Conservation (phyloP, 2,888 invertebrate genomes). For the Chirona hameri region DNA sequence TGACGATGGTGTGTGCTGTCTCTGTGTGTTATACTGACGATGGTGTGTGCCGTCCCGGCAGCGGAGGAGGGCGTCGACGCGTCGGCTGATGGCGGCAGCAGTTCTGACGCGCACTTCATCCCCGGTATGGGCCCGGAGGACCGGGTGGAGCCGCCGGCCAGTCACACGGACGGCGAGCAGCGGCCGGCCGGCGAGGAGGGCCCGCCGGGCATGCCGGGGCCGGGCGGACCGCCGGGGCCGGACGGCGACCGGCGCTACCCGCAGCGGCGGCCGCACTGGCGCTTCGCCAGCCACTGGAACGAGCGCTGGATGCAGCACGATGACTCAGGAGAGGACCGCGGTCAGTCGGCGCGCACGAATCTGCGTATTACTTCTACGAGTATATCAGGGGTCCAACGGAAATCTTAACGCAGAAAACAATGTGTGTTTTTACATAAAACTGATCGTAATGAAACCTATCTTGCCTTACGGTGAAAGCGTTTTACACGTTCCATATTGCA, state of each 20-base stretch:
- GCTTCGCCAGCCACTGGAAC: constrained; percentile 28
- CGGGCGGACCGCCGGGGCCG: not conserved
- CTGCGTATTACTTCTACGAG: too few species aligned
- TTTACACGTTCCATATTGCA: too few species aligned
- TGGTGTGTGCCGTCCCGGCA: too few species aligned
- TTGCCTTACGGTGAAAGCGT: too few species aligned
- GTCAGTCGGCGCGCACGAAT: constrained; percentile 52
- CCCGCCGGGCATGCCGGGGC: not conserved
- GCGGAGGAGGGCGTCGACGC: constrained; percentile 32
- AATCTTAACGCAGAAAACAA: too few species aligned
- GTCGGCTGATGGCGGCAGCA: not conserved
- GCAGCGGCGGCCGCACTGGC: constrained; percentile 41
- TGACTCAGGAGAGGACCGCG: constrained; percentile 49
- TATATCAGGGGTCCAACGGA: too few species aligned
- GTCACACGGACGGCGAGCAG: constrained; percentile 69
- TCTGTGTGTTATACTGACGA: too few species aligned
- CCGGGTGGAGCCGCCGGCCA: constrained; percentile 72
- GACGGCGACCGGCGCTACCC: not conserved
- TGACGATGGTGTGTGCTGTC: too few species aligned
- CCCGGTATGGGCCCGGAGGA: constrained; percentile 99
- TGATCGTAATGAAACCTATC: too few species aligned
- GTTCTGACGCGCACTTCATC: constrained; percentile 67
- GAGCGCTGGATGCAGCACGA: not conserved
- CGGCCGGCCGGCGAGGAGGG: constrained; percentile 40
- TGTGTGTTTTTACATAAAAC: too few species aligned